A percentile compares a stretch with the other conserved stretches of the same genome.
Evolutionary conservation across 2,797 vertebrate genomes (phyloP).

Genomic region (Xenopus petersii): DNA sequence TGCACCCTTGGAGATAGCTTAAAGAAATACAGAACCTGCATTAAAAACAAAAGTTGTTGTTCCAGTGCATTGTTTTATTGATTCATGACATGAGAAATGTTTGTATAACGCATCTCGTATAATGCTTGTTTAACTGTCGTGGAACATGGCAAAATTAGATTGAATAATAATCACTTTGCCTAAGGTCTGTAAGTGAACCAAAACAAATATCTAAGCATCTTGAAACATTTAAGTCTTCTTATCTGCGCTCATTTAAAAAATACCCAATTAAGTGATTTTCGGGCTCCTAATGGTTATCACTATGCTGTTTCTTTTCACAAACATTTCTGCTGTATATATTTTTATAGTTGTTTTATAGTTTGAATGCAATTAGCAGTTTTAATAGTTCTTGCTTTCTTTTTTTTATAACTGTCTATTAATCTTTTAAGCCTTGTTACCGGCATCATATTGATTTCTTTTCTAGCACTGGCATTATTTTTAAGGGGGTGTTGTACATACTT

Average conservation of each 20-base stretch:
- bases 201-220: conserved; percentile 37
- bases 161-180: conserved; percentile 20
- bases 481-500: conserved; percentile 51
- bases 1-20: background rate
- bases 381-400: conserved; percentile 41
- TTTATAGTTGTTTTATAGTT: conserved; percentile 51
- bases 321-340: conserved; percentile 40
- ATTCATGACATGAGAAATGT: background rate
- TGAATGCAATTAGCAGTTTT: conserved; percentile 55
- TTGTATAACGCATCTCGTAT: background rate
- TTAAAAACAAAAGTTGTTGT: background rate
- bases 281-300: conserved; percentile 34
- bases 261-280: conserved; percentile 42
- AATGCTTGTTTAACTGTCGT: conserved; percentile 18
- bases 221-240: conserved; percentile 45
- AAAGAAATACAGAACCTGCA: background rate
- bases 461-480: conserved; percentile 54
- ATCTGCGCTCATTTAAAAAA: conserved; percentile 3
- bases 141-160: conserved; percentile 20
- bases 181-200: conserved; percentile 35
- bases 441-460: conserved; percentile 55
- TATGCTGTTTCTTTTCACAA: conserved; percentile 36
- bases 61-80: background rate
- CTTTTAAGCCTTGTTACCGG: conserved; percentile 56
- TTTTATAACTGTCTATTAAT: conserved; percentile 57